Evolutionary conservation across 1,140 invertebrate species (phyloP).

Genomic region (Trichonephila clavata): DNA sequence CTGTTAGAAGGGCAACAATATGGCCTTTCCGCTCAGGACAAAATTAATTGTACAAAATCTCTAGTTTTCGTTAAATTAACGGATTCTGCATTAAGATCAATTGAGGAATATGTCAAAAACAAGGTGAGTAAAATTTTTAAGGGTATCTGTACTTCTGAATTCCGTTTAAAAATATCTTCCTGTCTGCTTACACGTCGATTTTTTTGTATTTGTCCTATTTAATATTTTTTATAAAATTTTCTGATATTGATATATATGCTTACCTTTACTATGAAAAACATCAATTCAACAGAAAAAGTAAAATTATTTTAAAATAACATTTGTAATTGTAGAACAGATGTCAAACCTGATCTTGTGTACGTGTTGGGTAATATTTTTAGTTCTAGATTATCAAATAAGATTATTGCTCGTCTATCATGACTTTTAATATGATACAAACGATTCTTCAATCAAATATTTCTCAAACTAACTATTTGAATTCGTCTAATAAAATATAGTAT

Average conservation of each 20-base stretch:
- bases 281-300: neutral
- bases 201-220: conserved; percentile 45
- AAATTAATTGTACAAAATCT: conserved; percentile 92
- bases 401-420: neutral
- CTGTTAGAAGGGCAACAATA: conserved; percentile 96
- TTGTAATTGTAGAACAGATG: conserved; percentile 40
- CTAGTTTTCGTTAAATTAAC: conserved; percentile 96
- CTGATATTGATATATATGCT: conserved; percentile 11
- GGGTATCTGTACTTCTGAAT: neutral
- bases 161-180: conserved; percentile 12
- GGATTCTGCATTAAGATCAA: conserved; percentile 93
- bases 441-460: too few species aligned
- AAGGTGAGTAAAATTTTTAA: conserved; percentile 85
- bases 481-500: too few species aligned
- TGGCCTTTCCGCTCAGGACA: conserved; percentile 94
- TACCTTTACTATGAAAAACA: neutral
- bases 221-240: conserved; percentile 47
- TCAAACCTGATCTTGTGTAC: conserved; percentile 61
- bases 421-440: too few species aligned
- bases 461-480: too few species aligned
- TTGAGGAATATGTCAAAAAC: conserved; percentile 93
- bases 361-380: conserved; percentile 67
- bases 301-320: neutral
- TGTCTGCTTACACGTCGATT: conserved; percentile 49
- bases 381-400: conserved; percentile 18